Percentiles rank a stretch among this genome's conserved stretches.
These are phyloP conservation scores for Ips nitidus DNA, from an alignment of 1,140 invertebrate genomes.

Conservation along the genomic window DNA sequence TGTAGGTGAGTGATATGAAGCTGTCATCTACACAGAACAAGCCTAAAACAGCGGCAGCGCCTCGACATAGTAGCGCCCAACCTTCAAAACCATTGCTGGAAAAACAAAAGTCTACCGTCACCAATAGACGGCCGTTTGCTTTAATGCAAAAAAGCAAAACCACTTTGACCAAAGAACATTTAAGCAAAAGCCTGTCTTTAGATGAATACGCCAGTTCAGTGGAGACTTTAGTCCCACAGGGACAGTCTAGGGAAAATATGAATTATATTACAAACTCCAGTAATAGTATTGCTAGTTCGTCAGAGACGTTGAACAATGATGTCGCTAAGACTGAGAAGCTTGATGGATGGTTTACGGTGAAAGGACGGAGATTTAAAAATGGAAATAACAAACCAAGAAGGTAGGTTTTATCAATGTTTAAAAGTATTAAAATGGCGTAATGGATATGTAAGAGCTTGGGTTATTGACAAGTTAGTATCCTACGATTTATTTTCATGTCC, in stretches of 20 bases:
- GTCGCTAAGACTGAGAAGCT: constrained; percentile 57
- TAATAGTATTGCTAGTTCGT: constrained; percentile 61
- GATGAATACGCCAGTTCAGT: constrained; percentile 54
- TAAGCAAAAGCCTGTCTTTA: constrained; percentile 39
- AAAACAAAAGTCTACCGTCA: not conserved
- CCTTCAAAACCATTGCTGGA: not conserved
- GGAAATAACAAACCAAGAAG: constrained; percentile 43
- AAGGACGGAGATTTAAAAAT: constrained; percentile 58
- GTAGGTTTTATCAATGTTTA: constrained; percentile 5
- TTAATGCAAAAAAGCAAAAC: constrained; percentile 41
- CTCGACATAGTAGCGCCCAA: not conserved
- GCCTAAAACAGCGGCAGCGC: constrained; percentile 10
- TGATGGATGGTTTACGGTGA: constrained; percentile 68
- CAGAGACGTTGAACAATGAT: constrained; percentile 57
- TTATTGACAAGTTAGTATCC: no score
- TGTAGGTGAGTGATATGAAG: constrained; percentile 35
- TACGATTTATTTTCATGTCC: no score
- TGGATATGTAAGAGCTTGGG: no score
- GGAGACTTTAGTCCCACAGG: constrained; percentile 57
- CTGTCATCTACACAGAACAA: not conserved
- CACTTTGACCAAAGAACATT: constrained; percentile 41
- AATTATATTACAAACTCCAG: constrained; percentile 52
- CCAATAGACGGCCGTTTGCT: constrained; percentile 12
- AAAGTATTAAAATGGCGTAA: no score
- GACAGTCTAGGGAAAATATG: constrained; percentile 52